A percentile compares a stretch with the other conserved stretches of the same genome.
These are phyloP conservation scores for Ellobius talpinus DNA, from an alignment of 2,113 vertebrate species.

Conservation along the genomic window DNA sequence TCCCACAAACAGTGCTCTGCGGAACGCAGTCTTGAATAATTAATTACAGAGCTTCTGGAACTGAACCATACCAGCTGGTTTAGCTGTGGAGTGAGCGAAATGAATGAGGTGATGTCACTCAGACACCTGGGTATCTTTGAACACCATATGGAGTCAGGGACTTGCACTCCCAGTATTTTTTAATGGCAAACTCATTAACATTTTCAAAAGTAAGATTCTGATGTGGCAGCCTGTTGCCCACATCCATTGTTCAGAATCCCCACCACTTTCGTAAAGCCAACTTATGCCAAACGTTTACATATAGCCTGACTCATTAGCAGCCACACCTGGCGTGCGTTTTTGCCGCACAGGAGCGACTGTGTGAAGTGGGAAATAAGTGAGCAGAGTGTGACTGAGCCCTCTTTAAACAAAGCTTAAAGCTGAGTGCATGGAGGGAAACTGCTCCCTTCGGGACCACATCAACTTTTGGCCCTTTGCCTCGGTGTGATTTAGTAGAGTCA, in stretches of 20 bases:
- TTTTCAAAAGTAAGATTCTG: conserved; percentile 56
- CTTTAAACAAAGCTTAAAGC: not conserved
- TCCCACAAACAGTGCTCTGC: conserved; percentile 39
- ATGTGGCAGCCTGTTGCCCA: not conserved
- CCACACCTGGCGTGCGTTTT: not conserved
- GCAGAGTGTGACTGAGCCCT: not conserved
- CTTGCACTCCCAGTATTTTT: conserved; percentile 43
- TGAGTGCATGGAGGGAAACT: not conserved
- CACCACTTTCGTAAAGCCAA: conserved; percentile 34
- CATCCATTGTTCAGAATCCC: conserved; percentile 8
- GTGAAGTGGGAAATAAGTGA: not conserved
- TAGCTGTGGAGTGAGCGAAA: conserved; percentile 63
- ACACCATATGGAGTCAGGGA: conserved; percentile 66
- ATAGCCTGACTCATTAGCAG: not conserved
- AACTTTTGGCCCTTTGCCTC: not conserved
- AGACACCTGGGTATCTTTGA: conserved; percentile 67
- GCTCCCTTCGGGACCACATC: not conserved
- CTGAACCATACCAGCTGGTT: conserved; percentile 70
- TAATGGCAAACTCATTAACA: conserved; percentile 75
- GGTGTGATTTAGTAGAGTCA: not conserved
- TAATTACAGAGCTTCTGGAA: conserved; percentile 66
- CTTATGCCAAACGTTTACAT: conserved; percentile 32
- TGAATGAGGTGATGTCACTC: conserved; percentile 69
- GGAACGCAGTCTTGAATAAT: conserved; percentile 59
- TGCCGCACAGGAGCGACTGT: not conserved